A percentile compares a stretch with the other conserved stretches of the same genome.
Conservation (phyloP, 2,797 vertebrate genomes). For the Paramormyrops hopkinsi region DNA sequence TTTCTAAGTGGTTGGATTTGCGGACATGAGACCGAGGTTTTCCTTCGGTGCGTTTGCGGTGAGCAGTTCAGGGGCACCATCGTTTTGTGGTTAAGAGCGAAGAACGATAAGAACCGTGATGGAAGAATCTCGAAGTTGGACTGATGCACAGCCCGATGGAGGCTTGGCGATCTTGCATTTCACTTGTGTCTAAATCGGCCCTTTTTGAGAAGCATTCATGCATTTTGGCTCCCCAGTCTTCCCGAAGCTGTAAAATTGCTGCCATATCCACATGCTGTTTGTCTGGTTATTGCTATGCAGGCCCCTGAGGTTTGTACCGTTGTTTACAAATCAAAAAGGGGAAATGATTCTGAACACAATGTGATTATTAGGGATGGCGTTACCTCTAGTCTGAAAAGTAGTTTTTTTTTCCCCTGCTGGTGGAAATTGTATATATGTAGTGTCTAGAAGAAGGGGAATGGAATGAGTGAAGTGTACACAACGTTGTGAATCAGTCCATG, state of each 20-base stretch:
- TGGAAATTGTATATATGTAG: neutral
- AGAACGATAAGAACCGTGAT: neutral
- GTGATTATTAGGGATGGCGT: neutral
- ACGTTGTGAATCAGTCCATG: neutral
- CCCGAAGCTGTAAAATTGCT: neutral
- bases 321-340: neutral
- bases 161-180: neutral
- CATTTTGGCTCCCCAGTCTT: neutral
- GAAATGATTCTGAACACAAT: neutral
- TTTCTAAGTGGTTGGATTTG: neutral
- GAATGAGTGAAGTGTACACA: neutral
- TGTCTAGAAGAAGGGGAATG: neutral
- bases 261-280: neutral
- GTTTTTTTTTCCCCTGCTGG: neutral
- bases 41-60: neutral
- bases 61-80: neutral
- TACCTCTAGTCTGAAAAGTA: neutral
- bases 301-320: neutral
- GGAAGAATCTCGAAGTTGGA: neutral
- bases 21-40: too few relatives aligned
- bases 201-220: neutral
- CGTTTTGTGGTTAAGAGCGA: neutral
- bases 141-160: neutral
- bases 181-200: neutral
- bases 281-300: neutral